These are phyloP conservation scores for Acrocephalus kingi DNA, from an alignment of 2,113 vertebrate genomes.

Conservation along the genomic window DNA sequence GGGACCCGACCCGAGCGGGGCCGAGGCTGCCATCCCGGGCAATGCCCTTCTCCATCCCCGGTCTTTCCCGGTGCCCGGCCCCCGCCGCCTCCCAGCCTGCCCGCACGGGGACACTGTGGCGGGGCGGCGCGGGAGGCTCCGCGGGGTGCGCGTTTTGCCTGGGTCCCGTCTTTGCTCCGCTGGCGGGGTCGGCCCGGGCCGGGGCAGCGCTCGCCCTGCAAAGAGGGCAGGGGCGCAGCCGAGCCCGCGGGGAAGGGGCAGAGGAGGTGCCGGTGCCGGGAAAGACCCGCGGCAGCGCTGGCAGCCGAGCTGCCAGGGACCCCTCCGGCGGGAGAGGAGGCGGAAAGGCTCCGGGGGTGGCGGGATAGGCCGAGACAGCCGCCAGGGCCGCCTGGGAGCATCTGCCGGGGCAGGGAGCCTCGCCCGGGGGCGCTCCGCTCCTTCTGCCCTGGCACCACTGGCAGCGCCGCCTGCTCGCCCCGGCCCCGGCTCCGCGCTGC, in stretches of 20 bases:
- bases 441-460: neutral
- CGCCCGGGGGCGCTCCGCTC: neutral
- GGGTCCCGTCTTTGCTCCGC: neutral
- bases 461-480: neutral
- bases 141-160: neutral
- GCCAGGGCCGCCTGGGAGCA: neutral
- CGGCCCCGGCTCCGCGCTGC: neutral
- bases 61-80: no score
- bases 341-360: neutral
- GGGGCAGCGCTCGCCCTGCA: neutral
- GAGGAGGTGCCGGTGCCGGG: neutral
- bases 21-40: neutral
- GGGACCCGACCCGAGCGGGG: neutral
- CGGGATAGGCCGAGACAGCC: neutral
- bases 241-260: neutral
- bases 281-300: neutral
- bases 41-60: neutral
- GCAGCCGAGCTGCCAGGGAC: no score
- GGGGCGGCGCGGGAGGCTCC: neutral
- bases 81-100: neutral
- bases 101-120: neutral
- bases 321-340: neutral
- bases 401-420: neutral
- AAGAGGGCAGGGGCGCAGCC: neutral
- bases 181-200: neutral